phyloP scores from a whole-genome alignment of 2,113 vertebrate species.

The Cochlearius cochlearius region DNA sequence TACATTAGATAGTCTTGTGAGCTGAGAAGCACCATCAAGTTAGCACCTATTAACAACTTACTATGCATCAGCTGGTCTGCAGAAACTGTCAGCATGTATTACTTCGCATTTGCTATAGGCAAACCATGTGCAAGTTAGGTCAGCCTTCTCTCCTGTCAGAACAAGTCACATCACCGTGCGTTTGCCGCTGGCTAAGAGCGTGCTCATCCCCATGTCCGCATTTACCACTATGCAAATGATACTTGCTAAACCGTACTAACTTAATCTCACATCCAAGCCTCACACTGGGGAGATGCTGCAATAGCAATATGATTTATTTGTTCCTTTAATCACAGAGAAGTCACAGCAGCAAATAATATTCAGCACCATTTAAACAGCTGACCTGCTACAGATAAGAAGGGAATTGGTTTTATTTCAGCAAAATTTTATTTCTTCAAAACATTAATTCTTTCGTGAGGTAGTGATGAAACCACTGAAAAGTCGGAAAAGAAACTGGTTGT shows the following conservation, averaged over 20 bases:
- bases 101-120: background rate
- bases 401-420: background rate
- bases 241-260: background rate
- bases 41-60: background rate
- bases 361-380: background rate
- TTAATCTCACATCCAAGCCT: background rate
- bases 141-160: background rate
- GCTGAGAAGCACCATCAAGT: background rate
- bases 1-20: background rate
- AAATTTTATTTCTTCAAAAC: background rate
- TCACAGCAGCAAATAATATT: background rate
- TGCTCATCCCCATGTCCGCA: background rate
- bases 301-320: background rate
- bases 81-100: background rate
- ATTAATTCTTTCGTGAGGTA: background rate
- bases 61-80: background rate
- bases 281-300: background rate
- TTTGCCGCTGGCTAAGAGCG: background rate
- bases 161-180: background rate
- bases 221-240: background rate
- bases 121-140: background rate
- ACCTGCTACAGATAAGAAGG: background rate
- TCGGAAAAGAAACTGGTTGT: background rate
- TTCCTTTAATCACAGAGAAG: background rate
- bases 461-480: background rate